Evolutionary conservation across 2,797 vertebrate genomes (phyloP), one percentile per base, ranked within the genome.

Genomic region (Dipus sagitta): DNA sequence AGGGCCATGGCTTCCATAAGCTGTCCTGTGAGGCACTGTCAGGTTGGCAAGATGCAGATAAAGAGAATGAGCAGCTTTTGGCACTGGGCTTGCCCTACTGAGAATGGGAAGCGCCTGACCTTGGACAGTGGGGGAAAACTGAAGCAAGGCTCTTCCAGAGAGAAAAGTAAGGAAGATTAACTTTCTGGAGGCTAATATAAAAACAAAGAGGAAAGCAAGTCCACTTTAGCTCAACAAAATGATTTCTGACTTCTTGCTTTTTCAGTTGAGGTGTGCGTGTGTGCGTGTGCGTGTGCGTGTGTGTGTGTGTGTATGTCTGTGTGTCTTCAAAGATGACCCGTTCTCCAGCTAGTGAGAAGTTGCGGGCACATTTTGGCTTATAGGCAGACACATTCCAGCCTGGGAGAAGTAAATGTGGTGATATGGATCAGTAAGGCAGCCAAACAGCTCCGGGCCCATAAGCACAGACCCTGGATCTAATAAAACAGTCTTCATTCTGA

Each of bases 401-500:
- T 65, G 92, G 62, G 24, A 93, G 93, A 93, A 0, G 0, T 93
- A 94, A 90, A 94, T 92, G 76, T 74, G 82, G 90, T 24, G 58
- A 92, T 7, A 96, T 62, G 91, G 70, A 97, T 94, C 86, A 95
- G 91, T 34, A 34, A 94, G 42, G 0, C 62, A 91, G 72, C 68
- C 47, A 96, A 94, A 88, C 2, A 4, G 42, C 86, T 96, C 34
- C 6, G 34, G 90, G 87, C 92, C 77, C 62, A 80, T 89, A 86
- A 96, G 64, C 15, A 52, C 77, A 96, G 96, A 96, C 30, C 13
- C 79, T 86, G 76, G 60, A 88, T 95, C 86, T 95, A 95, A 91
- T 92, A 90, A 95, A 96, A 95, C 64, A 82, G 78, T 86, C 93
- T 85, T 79, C 83, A 95, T 96, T 91, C 83, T 93, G 10, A 87